Evolutionary conservation across 2,113 vertebrate species (phyloP), one percentile per base, ranked within the genome.

Genomic region (Oryzias woworae): DNA sequence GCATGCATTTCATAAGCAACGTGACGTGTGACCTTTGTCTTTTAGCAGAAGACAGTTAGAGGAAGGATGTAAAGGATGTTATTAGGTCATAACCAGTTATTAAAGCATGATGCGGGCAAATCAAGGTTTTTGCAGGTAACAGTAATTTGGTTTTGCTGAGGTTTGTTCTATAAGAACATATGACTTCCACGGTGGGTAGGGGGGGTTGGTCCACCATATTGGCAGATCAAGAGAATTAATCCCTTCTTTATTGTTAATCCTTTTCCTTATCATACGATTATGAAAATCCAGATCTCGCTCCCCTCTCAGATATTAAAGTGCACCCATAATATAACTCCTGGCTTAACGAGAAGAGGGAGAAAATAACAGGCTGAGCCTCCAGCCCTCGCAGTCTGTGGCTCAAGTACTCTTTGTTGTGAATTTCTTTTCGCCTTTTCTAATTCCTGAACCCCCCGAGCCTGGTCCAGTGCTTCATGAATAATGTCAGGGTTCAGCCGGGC

Each of bases 161-260:
- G 78, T 76, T 72, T 75, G 78, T 80, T 77, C 70, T 69, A 67
- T 62, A 58, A 47, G 62, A 85, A 88, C 77, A 78, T 77, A 84
- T 87, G 82, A 85, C 90, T 92, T 94, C 92, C 85, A 70, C 71
- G 69, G 92, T 8, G 36, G 36, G 73, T 70, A 91, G 84, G 85
- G 81, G 5, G 15, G 83, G 85, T 93, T 89, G 83, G 71, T 91
- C 86, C 85, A 84, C 88, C 80, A 89, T 90, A 92, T 87, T 93
- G 91, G 90, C 77, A 92, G 93, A 94, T 90, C 84, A 88, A 83
- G 90, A 59, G 89, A 93, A 94, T 92, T 92, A 95, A 94, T 96
- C 90, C 92, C 87, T 87, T 90, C 85, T 89, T 91, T 87, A 85
- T 90, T 90, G 75, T 86, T 92, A 93, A 94, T 92, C 92, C 91